phyloP scores from a whole-genome alignment of 2,888 invertebrate genomes.

The Nudaria mundana region DNA sequence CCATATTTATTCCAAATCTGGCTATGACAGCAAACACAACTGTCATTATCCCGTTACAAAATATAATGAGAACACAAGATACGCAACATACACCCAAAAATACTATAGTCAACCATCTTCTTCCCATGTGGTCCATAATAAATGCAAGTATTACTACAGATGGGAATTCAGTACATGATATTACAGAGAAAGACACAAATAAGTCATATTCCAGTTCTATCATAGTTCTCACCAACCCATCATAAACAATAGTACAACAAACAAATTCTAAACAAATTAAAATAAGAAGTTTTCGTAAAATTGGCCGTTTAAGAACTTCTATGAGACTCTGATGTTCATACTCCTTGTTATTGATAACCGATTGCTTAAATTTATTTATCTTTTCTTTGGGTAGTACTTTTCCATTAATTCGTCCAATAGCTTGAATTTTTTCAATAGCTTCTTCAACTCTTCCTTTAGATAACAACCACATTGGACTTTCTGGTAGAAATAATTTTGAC shows the following conservation, averaged over 20 bases:
- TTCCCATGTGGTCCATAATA: constrained; percentile 14
- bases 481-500: constrained; percentile 49
- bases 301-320: constrained; percentile 45
- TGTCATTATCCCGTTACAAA: constrained; percentile 39
- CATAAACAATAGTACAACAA: constrained; percentile 51
- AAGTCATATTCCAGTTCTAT: constrained; percentile 51
- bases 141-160: constrained; percentile 51
- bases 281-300: constrained; percentile 45
- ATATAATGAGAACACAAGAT: constrained; percentile 44
- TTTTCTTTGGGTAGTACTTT: constrained; percentile 45
- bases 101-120: constrained; percentile 19
- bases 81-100: constrained; percentile 40
- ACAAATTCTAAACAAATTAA: constrained; percentile 47
- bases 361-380: constrained; percentile 46
- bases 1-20: constrained; percentile 54
- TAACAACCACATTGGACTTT: constrained; percentile 57
- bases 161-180: constrained; percentile 55
- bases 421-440: constrained; percentile 46
- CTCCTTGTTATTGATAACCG: constrained; percentile 16
- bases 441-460: constrained; percentile 53
- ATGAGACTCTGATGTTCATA: constrained; percentile 20
- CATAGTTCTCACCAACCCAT: constrained; percentile 50
- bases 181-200: constrained; percentile 55
- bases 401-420: constrained; percentile 49
- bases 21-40: constrained; percentile 49